A percentile compares a stretch with the other conserved stretches of the same genome.
These are phyloP conservation scores for Apodemus sylvaticus DNA, from an alignment of 2,113 vertebrate species.

Conservation along the genomic window DNA sequence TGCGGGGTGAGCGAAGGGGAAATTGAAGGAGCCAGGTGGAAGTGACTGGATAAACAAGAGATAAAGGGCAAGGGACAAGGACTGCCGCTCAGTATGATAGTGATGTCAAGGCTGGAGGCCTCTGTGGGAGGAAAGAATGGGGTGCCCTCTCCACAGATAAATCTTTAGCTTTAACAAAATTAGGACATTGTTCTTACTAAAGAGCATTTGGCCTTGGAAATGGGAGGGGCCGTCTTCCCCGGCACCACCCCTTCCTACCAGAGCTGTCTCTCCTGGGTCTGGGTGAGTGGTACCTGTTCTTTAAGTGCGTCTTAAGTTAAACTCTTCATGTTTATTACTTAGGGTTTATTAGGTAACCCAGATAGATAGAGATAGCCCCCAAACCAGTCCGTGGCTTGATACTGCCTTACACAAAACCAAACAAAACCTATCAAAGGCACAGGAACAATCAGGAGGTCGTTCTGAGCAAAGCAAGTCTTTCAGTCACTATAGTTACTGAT, in stretches of 20 bases:
- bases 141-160: neutral
- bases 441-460: neutral
- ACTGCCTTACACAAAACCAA: neutral
- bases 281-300: neutral
- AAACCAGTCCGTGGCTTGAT: neutral
- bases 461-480: neutral
- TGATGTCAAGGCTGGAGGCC: conserved; percentile 42
- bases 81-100: neutral
- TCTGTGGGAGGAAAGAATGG: conserved; percentile 48
- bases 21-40: conserved; percentile 47
- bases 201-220: conserved; percentile 13
- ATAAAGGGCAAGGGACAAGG: conserved; percentile 39
- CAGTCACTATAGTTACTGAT: neutral
- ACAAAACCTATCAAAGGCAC: neutral
- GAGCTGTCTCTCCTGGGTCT: neutral
- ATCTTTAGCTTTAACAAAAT: neutral
- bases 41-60: conserved; percentile 71
- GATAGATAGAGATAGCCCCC: neutral
- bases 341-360: neutral
- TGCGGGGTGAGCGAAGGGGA: conserved; percentile 43
- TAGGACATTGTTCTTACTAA: conserved; percentile 22
- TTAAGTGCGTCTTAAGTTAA: neutral
- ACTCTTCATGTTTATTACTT: neutral
- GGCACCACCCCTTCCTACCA: neutral
- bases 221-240: neutral